Evolutionary conservation across 2,797 vertebrate genomes (phyloP).

Genomic region (Siniperca scherzeri): DNA sequence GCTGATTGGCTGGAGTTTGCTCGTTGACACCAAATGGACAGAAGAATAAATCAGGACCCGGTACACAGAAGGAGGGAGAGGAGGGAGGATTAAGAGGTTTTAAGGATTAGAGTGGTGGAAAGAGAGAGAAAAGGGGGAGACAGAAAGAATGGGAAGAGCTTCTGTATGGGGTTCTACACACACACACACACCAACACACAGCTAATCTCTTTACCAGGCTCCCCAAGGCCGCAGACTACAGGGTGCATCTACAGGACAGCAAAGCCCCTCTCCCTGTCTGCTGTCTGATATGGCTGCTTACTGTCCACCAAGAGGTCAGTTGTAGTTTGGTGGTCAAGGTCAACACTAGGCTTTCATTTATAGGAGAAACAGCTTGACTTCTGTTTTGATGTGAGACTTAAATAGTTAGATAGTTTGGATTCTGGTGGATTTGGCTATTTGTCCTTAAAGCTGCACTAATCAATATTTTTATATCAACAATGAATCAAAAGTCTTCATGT

Average conservation of each 20-base stretch:
- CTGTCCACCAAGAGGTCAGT: slow-evolving; percentile 45
- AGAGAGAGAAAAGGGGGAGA: slow-evolving; percentile 54
- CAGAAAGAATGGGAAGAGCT: slow-evolving; percentile 42
- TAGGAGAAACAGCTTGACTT: background rate
- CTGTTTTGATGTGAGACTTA: background rate
- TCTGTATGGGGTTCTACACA: slow-evolving; percentile 40
- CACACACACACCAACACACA: slow-evolving; percentile 42
- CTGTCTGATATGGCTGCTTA: slow-evolving; percentile 21
- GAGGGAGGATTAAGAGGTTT: slow-evolving; percentile 74
- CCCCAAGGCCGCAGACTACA: slow-evolving; percentile 46
- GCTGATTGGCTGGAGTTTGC: slow-evolving; percentile 25
- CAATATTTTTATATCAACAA: background rate
- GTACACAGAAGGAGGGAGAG: slow-evolving; percentile 54
- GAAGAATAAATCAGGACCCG: slow-evolving; percentile 43
- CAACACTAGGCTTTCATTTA: background rate
- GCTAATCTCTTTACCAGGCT: slow-evolving; percentile 65
- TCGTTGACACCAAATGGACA: slow-evolving; percentile 61
- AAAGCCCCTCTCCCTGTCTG: slow-evolving; percentile 18
- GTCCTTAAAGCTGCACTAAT: background rate
- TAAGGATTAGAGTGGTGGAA: slow-evolving; percentile 64
- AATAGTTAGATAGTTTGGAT: background rate
- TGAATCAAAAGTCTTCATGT: background rate
- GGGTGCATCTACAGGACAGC: slow-evolving; percentile 62
- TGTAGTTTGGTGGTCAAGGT: slow-evolving; percentile 33
- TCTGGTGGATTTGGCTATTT: background rate